Evolutionary conservation across 2,888 invertebrate genomes (phyloP).

Genomic region (Alloscopus bannaensis): DNA sequence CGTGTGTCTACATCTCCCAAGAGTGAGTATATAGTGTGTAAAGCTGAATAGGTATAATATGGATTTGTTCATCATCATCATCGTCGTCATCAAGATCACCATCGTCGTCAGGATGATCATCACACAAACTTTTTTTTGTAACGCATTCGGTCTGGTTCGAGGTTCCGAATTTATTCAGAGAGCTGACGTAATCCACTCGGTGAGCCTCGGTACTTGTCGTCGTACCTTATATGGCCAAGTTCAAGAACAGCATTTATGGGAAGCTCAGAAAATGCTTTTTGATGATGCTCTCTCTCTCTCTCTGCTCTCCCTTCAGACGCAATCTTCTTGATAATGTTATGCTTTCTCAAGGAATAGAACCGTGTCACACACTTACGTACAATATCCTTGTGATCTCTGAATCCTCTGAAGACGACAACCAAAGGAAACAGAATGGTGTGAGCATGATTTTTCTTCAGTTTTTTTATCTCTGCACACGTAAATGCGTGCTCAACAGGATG

Average conservation of each 20-base stretch:
- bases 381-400: too few species aligned
- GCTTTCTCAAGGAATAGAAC: slow-evolving; percentile 6
- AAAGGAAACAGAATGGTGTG: too few species aligned
- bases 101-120: background rate
- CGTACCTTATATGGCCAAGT: slow-evolving; percentile 74
- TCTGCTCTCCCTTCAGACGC: background rate
- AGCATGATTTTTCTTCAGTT: too few species aligned
- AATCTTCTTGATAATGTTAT: slow-evolving; percentile 1
- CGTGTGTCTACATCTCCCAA: too few species aligned
- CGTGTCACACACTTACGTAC: too few species aligned
- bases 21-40: too few species aligned
- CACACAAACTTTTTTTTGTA: slow-evolving; percentile 48
- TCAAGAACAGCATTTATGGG: slow-evolving; percentile 72
- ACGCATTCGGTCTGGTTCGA: slow-evolving; percentile 68
- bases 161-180: slow-evolving; percentile 72
- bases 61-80: too few species aligned
- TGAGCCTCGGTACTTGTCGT: slow-evolving; percentile 73
- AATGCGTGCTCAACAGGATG: too few species aligned
- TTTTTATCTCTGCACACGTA: too few species aligned
- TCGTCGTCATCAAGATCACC: too few species aligned
- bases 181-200: slow-evolving; percentile 74
- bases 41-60: too few species aligned
- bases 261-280: slow-evolving; percentile 29
- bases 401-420: too few species aligned
- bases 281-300: slow-evolving; percentile 19